phyloP scores from a whole-genome alignment of 2,888 invertebrate genomes.

The Hirtodrosophila cameraria region DNA sequence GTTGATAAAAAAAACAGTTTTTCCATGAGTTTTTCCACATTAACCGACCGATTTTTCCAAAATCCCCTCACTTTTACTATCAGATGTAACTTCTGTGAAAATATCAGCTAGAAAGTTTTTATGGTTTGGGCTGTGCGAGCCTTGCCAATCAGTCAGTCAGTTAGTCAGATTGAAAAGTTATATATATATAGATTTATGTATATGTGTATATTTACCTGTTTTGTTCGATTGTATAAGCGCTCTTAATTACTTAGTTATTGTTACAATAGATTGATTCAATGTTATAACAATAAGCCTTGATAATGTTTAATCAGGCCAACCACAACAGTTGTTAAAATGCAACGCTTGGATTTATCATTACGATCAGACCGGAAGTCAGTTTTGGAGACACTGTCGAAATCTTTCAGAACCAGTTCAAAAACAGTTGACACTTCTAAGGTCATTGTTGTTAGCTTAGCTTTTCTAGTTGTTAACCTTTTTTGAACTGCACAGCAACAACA shows the following conservation, averaged over 20 bases:
- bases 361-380: slow-evolving; percentile 38
- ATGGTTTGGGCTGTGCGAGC: too few species aligned
- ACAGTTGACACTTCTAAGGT: slow-evolving; percentile 15
- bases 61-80: too few species aligned
- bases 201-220: slow-evolving; percentile 14
- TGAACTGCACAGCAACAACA: slow-evolving; percentile 20
- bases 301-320: slow-evolving; percentile 9
- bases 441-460: slow-evolving; percentile 13
- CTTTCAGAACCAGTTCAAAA: slow-evolving; percentile 42
- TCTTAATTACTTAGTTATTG: slow-evolving; percentile 48
- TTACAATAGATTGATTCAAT: slow-evolving; percentile 50
- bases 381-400: slow-evolving; percentile 4
- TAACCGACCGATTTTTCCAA: too few species aligned
- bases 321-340: slow-evolving; percentile 37
- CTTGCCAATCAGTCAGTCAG: too few species aligned
- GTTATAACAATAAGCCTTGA: slow-evolving; percentile 49
- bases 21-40: too few species aligned
- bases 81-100: too few species aligned
- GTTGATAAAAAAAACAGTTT: too few species aligned
- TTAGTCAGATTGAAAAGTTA: too few species aligned
- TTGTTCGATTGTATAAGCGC: slow-evolving; percentile 54
- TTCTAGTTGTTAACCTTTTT: slow-evolving; percentile 36
- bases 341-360: slow-evolving; percentile 29
- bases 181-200: slow-evolving; percentile 2
- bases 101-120: too few species aligned